These are phyloP conservation scores for Siniperca obscura DNA, from an alignment of 2,797 vertebrate species.

Conservation along the genomic window DNA sequence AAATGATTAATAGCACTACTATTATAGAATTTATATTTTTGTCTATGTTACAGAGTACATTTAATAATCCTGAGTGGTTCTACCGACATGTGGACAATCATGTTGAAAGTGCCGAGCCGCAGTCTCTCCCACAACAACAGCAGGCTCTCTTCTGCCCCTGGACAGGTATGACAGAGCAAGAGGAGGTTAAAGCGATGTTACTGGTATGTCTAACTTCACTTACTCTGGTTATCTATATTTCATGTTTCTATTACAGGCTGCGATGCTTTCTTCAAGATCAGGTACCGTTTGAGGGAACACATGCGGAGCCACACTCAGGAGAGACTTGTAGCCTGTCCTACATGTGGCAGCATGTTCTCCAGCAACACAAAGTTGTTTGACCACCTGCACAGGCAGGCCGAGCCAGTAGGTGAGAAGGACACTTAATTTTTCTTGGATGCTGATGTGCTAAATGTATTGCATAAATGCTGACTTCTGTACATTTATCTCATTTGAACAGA, in stretches of 20 bases:
- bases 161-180: constrained; percentile 69
- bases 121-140: constrained; percentile 83
- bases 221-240: not conserved
- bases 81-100: constrained; percentile 87
- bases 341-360: constrained; percentile 87
- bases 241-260: constrained; percentile 65
- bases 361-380: constrained; percentile 86
- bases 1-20: not conserved
- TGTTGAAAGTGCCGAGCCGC: constrained; percentile 81
- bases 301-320: constrained; percentile 84
- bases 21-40: not conserved
- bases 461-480: not conserved
- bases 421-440: not conserved
- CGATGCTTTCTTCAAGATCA: constrained; percentile 84
- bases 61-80: constrained; percentile 89
- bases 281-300: constrained; percentile 83
- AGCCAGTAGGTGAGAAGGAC: constrained; percentile 76
- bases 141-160: constrained; percentile 85
- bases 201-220: not conserved
- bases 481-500: constrained; percentile 69
- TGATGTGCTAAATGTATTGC: not conserved
- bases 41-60: constrained; percentile 78
- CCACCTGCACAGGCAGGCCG: constrained; percentile 84
- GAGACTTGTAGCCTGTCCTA: constrained; percentile 82
- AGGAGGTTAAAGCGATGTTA: not conserved